A percentile compares a stretch with the other conserved stretches of the same genome.
Conservation (phyloP, 2,797 vertebrate genomes). For the Eleutherodactylus coqui region DNA sequence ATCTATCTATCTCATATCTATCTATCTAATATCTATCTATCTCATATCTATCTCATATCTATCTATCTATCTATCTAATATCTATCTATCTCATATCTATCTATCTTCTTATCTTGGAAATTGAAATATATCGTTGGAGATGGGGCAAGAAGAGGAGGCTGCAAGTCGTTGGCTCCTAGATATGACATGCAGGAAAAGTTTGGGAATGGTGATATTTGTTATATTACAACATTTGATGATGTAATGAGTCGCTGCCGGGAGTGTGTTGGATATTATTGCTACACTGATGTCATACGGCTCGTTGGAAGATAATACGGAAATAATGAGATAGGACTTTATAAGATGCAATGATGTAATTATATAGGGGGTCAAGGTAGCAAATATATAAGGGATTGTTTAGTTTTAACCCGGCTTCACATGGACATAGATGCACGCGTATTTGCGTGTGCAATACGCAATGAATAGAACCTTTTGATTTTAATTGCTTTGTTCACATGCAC, state of each 20-base stretch:
- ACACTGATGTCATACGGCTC: neutral
- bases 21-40: too few relatives aligned
- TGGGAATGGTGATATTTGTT: neutral
- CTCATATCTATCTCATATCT: too few relatives aligned
- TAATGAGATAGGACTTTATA: neutral
- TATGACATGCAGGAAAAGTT: neutral
- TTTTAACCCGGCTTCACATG: too few relatives aligned
- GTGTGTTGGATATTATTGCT: conserved; percentile 6
- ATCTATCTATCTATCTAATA: too few relatives aligned
- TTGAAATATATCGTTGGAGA: neutral
- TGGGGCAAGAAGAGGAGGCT: neutral
- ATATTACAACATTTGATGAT: neutral
- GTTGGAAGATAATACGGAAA: neutral
- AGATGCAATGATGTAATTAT: neutral
- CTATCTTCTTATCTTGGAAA: too few relatives aligned
- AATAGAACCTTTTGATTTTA: too few relatives aligned
- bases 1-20: too few relatives aligned
- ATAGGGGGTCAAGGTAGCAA: neutral
- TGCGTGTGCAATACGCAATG: too few relatives aligned
- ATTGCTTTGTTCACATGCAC: too few relatives aligned
- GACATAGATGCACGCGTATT: too few relatives aligned
- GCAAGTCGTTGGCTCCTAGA: neutral
- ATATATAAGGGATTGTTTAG: neutral
- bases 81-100: too few relatives aligned
- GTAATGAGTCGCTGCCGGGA: conserved; percentile 8